Conservation (phyloP, 2,888 invertebrate species). For the Drosophila nigricruria region DNA sequence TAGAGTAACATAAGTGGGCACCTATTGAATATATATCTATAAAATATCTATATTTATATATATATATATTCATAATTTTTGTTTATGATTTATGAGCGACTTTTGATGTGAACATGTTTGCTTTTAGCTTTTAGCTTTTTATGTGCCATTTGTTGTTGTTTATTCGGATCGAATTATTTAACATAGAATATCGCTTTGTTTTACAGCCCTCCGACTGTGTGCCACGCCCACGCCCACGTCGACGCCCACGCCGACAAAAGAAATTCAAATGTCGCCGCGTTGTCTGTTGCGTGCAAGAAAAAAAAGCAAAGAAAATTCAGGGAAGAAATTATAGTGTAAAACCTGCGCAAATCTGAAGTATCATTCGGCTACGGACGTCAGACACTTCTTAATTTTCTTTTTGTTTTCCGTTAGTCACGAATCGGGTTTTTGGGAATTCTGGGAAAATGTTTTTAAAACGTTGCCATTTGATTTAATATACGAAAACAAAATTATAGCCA, state of each 20-base stretch:
- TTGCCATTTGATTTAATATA: slow-evolving; percentile 36
- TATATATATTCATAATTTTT: slow-evolving; percentile 33
- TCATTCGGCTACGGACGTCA: slow-evolving; percentile 62
- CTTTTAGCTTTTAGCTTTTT: slow-evolving; percentile 63
- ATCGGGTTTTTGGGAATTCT: slow-evolving; percentile 47
- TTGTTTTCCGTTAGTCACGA: slow-evolving; percentile 59
- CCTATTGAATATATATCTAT: slow-evolving; percentile 42
- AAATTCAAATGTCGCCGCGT: slow-evolving; percentile 63
- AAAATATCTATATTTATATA: background rate
- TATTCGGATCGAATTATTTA: slow-evolving; percentile 61
- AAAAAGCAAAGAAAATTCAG: slow-evolving; percentile 33
- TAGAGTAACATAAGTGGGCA: background rate
- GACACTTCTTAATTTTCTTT: slow-evolving; percentile 24
- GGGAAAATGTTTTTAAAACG: slow-evolving; percentile 10
- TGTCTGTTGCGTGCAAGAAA: slow-evolving; percentile 62
- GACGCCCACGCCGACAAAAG: slow-evolving; percentile 29
- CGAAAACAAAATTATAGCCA: slow-evolving; percentile 48
- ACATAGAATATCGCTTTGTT: slow-evolving; percentile 70
- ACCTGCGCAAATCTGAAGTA: slow-evolving; percentile 63
- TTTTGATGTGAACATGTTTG: slow-evolving; percentile 72
- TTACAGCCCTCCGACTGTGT: slow-evolving; percentile 30
- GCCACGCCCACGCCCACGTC: slow-evolving; percentile 29
- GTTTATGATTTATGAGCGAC: slow-evolving; percentile 70
- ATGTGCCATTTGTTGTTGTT: slow-evolving; percentile 64
- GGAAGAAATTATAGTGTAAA: slow-evolving; percentile 49